These are phyloP conservation scores for Lates calcarifer DNA, from an alignment of 2,113 vertebrate species.

Conservation along the genomic window DNA sequence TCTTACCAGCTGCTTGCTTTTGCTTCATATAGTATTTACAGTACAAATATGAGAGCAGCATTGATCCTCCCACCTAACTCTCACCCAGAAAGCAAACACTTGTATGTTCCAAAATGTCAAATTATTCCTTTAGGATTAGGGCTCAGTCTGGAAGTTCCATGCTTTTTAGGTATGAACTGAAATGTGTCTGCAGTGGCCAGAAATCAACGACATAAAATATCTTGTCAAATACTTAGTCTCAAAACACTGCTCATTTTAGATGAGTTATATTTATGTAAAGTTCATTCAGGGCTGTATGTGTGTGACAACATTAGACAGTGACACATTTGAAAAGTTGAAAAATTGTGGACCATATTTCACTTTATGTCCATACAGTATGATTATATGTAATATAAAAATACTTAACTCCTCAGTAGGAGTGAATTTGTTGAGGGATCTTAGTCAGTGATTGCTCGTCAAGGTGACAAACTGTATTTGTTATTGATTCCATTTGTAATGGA, in stretches of 20 bases:
- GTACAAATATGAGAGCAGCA: no score
- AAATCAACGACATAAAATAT: background rate
- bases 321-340: no score
- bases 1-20: background rate
- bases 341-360: no score
- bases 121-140: no score
- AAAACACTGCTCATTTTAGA: background rate
- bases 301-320: no score
- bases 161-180: background rate
- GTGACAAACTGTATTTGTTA: background rate
- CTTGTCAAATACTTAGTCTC: no score
- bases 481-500: background rate
- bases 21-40: background rate
- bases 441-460: background rate
- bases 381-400: no score
- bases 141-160: no score
- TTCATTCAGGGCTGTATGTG: no score
- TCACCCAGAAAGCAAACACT: background rate
- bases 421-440: background rate
- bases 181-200: background rate
- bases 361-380: no score
- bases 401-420: no score
- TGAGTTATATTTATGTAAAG: background rate
- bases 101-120: no score
- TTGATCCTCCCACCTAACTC: background rate